Percentiles rank a stretch among this genome's conserved stretches.
Evolutionary conservation across 2,797 vertebrate genomes (phyloP).

Genomic region (Nyctibius grandis): DNA sequence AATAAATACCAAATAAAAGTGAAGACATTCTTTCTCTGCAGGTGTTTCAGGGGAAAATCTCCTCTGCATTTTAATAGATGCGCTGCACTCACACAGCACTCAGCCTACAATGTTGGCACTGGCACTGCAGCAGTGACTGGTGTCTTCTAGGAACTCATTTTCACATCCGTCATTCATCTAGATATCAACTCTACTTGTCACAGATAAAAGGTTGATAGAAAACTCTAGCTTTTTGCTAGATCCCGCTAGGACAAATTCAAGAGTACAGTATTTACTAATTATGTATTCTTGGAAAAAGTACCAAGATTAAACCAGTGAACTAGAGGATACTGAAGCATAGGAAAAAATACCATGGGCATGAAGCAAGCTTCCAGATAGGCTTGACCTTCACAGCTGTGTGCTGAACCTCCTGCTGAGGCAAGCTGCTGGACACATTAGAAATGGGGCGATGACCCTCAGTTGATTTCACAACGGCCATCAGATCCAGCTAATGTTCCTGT

Average conservation of each 20-base stretch:
- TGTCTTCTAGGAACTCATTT: not conserved
- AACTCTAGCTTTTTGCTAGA: not conserved
- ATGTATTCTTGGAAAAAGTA: not conserved
- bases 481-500: not conserved
- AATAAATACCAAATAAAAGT: not conserved
- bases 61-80: not conserved
- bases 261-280: not conserved
- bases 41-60: not conserved
- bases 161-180: not conserved
- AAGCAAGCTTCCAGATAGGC: not conserved
- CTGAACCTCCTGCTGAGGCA: not conserved
- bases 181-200: not conserved
- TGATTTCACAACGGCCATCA: not conserved
- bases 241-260: not conserved
- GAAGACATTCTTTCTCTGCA: not conserved
- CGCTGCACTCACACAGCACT: not conserved
- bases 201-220: not conserved
- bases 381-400: not conserved
- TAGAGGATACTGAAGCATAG: not conserved
- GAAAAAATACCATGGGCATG: not conserved
- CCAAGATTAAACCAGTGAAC: not conserved
- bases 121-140: fast-evolving
- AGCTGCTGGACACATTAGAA: not conserved
- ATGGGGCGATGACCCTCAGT: not conserved
- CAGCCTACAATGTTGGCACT: not conserved